Base-by-base conservation (phyloP, 2,113 vertebrate genomes). In the Alligator sinensis region DNA sequence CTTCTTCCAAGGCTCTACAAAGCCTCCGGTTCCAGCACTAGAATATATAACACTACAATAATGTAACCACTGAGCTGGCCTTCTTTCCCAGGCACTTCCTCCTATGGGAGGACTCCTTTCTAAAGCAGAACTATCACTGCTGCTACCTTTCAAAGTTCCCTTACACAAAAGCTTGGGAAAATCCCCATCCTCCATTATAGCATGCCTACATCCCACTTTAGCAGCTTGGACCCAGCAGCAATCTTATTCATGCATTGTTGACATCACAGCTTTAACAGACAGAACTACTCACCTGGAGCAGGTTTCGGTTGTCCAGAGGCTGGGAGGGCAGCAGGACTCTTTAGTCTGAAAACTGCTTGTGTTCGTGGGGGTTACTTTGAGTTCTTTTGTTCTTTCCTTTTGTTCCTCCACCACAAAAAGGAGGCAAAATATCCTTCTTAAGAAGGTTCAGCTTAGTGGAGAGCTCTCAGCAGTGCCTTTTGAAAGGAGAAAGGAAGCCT, bases 401-500 rank as follows among this genome's bases (percentile, higher is more conserved):
- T 83, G 58, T 83, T 94, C 90, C 92, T 80, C 81, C 59, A 66
- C 86, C 59, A 82, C 5, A 59, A 95, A 89, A 70, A 91, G 82
- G 80, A 54, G 81, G 89, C 59, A 77, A 87, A 76, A 59, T 87
- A 94, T 92, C 87, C 90, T 90, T 84, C 82, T 84, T 77, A 12
- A 92, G 63, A 94, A 93, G 89, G 91, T 84, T 55, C 64, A 62
- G 96, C 28, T 80, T 84, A 88, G 88, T 85, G 77, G 93, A 58
- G 82, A 93, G 92, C 92, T 92, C 85, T 47, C 94, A 96, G 92
- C 92, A 93, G 86, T 57, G 84, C 82, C 90, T 96, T 92, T 93
- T 93, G 94, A 77, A 85, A 95, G 87, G 89, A 87, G 88, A 93
- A 92, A 95, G 94, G 87, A 88, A 95, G 96, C 81, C 96, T 95